Base-by-base conservation (phyloP, 1,140 invertebrate genomes). In the Globodera ellingtonae region DNA sequence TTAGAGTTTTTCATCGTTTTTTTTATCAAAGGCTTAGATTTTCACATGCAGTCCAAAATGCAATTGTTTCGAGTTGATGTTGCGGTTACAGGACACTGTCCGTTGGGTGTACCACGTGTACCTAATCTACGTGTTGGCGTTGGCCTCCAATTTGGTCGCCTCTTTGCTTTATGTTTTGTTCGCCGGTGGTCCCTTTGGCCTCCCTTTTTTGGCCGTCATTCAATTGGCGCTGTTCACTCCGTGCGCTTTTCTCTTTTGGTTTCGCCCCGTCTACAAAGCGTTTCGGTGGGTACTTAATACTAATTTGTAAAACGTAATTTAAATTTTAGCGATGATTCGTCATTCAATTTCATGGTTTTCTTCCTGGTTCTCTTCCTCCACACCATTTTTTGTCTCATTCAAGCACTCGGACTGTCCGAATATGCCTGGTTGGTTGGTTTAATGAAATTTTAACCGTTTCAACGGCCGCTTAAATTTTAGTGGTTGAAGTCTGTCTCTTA, bases 351-450 rank as follows among this genome's bases (percentile, higher is more conserved):
- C 90, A 98, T 99, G 95, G 94, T 98, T 47, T 99, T 98, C 92
- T 99, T 99, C 92, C 97, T 99, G 89, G 94, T 99, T 82, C 98
- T 98, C 90, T 96, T 98, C 91, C 95, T 97, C 91, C 97, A 99
- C 93, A 94, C 96, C 86, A 91, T 97, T 72, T 93, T 97, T 73
- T 94, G 94, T 66, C 89, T 94, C 71, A 92, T 98, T 66, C 95
- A 97, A 91, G 92, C 94, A 24, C 92, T 98, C 87, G 96, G 96
- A 72, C 74, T 89, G 21, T 86, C 87, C 6, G 69, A 75, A 44
- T 89, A 89, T 72, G 87, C 88, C 35, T 89, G 65, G 75, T 77
- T 18, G 66, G 35, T 35, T 35, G 35, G 35, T 35, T 2, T 35
- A 35, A 46, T 13, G 62, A 13, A 76, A 65, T 35, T 18, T 18